Percentiles rank a stretch among this genome's conserved stretches.
These are phyloP conservation scores for Squalus acanthias DNA, from an alignment of 2,797 vertebrate genomes.

Conservation along the genomic window DNA sequence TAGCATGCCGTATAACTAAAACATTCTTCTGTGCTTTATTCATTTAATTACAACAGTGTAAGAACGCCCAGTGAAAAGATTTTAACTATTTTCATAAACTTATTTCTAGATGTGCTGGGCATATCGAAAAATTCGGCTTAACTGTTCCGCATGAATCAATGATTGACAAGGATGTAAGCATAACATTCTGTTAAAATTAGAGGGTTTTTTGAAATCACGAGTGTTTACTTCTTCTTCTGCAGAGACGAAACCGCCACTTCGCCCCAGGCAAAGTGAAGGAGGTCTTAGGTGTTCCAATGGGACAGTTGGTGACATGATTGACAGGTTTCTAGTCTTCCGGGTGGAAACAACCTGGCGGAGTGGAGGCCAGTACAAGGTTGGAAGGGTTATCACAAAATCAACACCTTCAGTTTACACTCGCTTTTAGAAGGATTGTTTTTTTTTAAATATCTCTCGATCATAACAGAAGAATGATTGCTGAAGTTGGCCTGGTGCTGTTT, in stretches of 20 bases:
- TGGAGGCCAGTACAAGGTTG: background rate
- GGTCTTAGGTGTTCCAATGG: background rate
- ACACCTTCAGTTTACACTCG: background rate
- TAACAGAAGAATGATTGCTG: background rate
- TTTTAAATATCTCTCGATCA: background rate
- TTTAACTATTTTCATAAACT: background rate
- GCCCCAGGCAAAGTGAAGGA: background rate
- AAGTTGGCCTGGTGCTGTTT: background rate
- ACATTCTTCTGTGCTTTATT: background rate
- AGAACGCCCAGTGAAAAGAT: background rate
- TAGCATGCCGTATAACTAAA: background rate
- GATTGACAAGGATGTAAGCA: background rate
- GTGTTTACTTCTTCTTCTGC: background rate
- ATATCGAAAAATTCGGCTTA: background rate
- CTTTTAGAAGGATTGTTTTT: background rate
- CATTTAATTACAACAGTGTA: background rate
- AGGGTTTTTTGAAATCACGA: background rate
- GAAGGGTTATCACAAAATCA: background rate
- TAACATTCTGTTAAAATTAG: background rate
- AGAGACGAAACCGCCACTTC: too few species aligned
- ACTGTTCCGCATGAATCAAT: too few species aligned
- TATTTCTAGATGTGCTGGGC: background rate
- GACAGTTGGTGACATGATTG: background rate
- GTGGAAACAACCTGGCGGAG: background rate
- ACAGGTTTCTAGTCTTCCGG: background rate